phyloP scores from a whole-genome alignment of 2,113 vertebrate species.

The Choloepus hoffmanni region DNA sequence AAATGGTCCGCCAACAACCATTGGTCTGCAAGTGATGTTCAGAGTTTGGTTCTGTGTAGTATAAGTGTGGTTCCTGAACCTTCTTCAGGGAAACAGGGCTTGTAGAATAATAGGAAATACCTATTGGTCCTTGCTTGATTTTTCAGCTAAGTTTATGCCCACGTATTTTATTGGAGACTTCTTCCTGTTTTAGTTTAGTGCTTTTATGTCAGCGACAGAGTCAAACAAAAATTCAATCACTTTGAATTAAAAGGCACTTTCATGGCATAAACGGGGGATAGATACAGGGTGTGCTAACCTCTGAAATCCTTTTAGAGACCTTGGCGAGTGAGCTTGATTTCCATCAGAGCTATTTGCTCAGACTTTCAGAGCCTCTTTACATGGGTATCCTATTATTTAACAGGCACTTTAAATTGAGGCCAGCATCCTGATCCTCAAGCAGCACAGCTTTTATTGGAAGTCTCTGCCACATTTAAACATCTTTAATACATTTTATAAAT shows the following conservation, averaged over 20 bases:
- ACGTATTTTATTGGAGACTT: conserved; percentile 54
- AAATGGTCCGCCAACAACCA: conserved; percentile 45
- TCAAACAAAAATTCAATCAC: conserved; percentile 76
- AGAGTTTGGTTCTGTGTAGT: conserved; percentile 6
- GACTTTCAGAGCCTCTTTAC: conserved; percentile 85
- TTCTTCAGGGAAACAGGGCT: background rate
- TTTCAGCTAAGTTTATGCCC: conserved; percentile 46
- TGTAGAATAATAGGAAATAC: background rate
- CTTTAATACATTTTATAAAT: conserved; percentile 93
- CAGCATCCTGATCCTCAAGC: conserved; percentile 90
- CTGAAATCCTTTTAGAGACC: conserved; percentile 77
- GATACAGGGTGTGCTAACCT: conserved; percentile 54
- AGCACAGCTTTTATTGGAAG: conserved; percentile 89
- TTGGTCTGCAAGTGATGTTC: conserved; percentile 31
- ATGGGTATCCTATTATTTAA: conserved; percentile 90
- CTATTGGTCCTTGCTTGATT: conserved; percentile 64
- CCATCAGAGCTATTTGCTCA: conserved; percentile 81
- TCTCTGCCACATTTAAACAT: conserved; percentile 91
- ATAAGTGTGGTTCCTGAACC: background rate
- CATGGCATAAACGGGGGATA: conserved; percentile 59
- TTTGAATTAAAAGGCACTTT: conserved; percentile 65
- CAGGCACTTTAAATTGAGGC: conserved; percentile 90
- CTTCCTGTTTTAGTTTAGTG: conserved; percentile 74
- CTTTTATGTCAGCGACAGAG: conserved; percentile 61
- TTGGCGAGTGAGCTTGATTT: conserved; percentile 78